A percentile compares a stretch with the other conserved stretches of the same genome.
Conservation (phyloP, 1,140 invertebrate species). For the Tetramorium simillimum region DNA sequence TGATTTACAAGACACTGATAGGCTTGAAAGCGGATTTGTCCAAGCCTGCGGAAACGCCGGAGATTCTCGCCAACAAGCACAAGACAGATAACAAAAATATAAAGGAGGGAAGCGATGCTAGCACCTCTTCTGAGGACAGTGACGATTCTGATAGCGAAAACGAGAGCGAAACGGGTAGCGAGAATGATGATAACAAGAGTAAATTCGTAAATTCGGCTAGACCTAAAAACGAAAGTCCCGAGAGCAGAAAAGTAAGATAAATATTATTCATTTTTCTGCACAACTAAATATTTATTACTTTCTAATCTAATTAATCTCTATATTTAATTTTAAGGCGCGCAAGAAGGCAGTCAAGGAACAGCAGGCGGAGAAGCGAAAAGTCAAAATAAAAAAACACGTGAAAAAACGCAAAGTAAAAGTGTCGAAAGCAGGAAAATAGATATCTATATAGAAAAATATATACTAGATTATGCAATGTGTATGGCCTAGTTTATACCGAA, state of each 20-base stretch:
- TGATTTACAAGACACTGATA: conserved; percentile 94
- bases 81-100: conserved; percentile 73
- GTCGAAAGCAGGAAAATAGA: conserved; percentile 74
- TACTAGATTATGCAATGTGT: not conserved
- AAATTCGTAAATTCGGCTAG: conserved; percentile 90
- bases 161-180: conserved; percentile 81
- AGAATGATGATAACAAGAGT: conserved; percentile 78
- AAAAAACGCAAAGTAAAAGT: conserved; percentile 95
- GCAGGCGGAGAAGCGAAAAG: conserved; percentile 96
- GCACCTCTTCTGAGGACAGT: conserved; percentile 58
- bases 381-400: conserved; percentile 97
- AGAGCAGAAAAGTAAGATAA: conserved; percentile 90
- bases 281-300: not conserved
- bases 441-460: not conserved
- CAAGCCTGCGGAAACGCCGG: conserved; percentile 87
- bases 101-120: conserved; percentile 85
- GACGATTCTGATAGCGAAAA: conserved; percentile 72
- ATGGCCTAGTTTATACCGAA: too few relatives aligned
- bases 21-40: conserved; percentile 93
- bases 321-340: conserved; percentile 86
- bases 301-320: not conserved
- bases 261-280: conserved; percentile 26
- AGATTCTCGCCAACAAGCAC: conserved; percentile 75
- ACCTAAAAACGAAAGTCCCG: conserved; percentile 94
- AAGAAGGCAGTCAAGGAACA: conserved; percentile 95